phyloP scores from a whole-genome alignment of 1,140 invertebrate genomes.

The Linepithema humile region DNA sequence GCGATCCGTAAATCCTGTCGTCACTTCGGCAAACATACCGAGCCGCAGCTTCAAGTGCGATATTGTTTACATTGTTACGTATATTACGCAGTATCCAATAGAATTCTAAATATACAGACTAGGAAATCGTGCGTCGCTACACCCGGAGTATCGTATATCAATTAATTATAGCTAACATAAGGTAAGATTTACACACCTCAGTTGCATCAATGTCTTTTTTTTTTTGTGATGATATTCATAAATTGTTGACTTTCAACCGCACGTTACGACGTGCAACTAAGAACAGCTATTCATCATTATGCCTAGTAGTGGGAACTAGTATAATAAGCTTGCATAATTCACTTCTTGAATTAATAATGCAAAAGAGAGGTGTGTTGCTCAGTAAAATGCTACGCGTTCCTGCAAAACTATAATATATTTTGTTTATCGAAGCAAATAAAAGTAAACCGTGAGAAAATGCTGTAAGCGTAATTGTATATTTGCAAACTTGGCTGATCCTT shows the following conservation, averaged over 20 bases:
- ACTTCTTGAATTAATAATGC: conserved; percentile 3
- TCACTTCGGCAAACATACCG: conserved; percentile 2
- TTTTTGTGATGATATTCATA: not conserved
- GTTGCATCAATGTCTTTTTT: not conserved
- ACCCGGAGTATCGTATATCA: not conserved
- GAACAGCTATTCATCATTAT: conserved; percentile 4
- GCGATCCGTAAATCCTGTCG: conserved; percentile 32
- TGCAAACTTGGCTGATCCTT: too few species aligned
- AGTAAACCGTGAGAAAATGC: not conserved
- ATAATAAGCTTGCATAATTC: not conserved
- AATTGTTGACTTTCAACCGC: not conserved
- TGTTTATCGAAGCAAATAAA: not conserved
- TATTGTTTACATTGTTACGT: conserved; percentile 7
- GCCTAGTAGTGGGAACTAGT: not conserved
- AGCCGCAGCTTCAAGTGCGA: not conserved
- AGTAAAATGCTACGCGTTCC: not conserved
- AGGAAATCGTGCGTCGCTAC: not conserved
- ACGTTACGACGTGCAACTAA: not conserved
- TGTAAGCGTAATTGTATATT: not conserved
- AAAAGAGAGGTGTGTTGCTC: not conserved
- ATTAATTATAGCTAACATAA: conserved; percentile 26
- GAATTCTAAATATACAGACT: conserved; percentile 17
- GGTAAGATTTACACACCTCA: not conserved
- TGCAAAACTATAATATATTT: not conserved
- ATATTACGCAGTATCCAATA: conserved; percentile 55